phyloP scores from a whole-genome alignment of 2,113 vertebrate genomes.

The Hylia prasina region DNA sequence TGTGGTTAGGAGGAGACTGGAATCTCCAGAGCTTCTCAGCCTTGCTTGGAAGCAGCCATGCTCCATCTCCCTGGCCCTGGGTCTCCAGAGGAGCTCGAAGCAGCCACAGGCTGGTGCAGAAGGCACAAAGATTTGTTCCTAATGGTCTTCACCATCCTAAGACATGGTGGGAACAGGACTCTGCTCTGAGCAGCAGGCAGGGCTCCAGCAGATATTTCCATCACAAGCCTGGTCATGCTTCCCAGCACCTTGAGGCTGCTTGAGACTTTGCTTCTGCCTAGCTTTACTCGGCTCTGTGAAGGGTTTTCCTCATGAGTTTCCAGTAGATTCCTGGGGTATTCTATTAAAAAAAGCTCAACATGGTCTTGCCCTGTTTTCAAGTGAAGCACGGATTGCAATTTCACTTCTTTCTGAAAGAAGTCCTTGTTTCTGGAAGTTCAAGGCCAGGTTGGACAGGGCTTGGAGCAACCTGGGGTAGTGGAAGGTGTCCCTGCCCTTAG shows the following conservation, averaged over 20 bases:
- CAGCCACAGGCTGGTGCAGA: background rate
- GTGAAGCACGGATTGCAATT: background rate
- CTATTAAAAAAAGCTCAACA: background rate
- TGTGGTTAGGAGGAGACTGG: background rate
- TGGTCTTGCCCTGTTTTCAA: background rate
- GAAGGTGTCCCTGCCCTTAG: background rate
- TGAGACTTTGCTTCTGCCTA: background rate
- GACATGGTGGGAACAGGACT: background rate
- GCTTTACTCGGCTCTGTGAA: background rate
- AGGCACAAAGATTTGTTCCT: accelerated
- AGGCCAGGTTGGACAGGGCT: background rate
- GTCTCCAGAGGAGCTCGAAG: background rate
- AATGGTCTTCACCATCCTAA: background rate
- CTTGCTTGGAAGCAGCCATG: background rate
- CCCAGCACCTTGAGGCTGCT: background rate
- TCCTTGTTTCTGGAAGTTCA: background rate
- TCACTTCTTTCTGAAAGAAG: background rate
- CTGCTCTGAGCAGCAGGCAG: background rate
- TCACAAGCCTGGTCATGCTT: background rate
- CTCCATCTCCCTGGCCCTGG: background rate
- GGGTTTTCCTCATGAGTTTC: background rate
- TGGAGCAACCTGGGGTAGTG: background rate
- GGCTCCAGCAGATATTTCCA: background rate
- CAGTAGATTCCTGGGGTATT: background rate
- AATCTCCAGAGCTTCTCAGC: background rate